Evolutionary conservation across 2,797 vertebrate species (phyloP).

Genomic region (Trematomus bernacchii): DNA sequence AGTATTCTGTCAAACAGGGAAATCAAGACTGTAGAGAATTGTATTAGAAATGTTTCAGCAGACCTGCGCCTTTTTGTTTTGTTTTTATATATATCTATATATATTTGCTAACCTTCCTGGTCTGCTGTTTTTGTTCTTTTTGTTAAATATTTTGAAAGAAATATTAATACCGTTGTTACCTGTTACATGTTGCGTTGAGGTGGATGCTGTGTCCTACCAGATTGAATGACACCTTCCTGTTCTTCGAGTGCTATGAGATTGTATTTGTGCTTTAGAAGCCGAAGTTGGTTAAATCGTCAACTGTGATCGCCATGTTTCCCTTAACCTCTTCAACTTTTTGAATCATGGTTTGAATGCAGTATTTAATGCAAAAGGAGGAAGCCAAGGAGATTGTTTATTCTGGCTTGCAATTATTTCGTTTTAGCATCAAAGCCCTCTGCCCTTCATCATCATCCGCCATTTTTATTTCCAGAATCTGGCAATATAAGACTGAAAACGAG

Average conservation of each 20-base stretch:
- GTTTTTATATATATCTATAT: not conserved
- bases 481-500: slow-evolving; percentile 59
- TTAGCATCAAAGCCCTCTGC: slow-evolving; percentile 51
- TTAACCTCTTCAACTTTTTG: not conserved
- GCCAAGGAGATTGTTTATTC: slow-evolving; percentile 19
- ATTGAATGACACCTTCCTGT: slow-evolving; percentile 31
- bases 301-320: slow-evolving; percentile 17
- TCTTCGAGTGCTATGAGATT: slow-evolving; percentile 61
- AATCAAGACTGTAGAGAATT: slow-evolving; percentile 54
- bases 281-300: slow-evolving; percentile 38
- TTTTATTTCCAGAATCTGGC: slow-evolving; percentile 46
- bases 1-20: slow-evolving; percentile 60
- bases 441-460: slow-evolving; percentile 14
- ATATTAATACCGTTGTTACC: slow-evolving; percentile 30
- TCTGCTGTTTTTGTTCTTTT: slow-evolving; percentile 29
- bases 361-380: slow-evolving; percentile 51
- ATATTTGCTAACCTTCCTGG: slow-evolving; percentile 33
- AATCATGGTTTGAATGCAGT: slow-evolving; percentile 66
- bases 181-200: slow-evolving; percentile 31
- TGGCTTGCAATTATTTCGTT: slow-evolving; percentile 2
- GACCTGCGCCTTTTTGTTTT: slow-evolving; percentile 34
- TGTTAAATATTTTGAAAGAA: slow-evolving; percentile 40
- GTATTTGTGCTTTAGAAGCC: slow-evolving; percentile 25
- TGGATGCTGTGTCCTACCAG: slow-evolving; percentile 26
- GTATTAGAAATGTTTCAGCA: slow-evolving; percentile 50